Conservation (phyloP, 2,113 vertebrate genomes). For the Elephas maximus region DNA sequence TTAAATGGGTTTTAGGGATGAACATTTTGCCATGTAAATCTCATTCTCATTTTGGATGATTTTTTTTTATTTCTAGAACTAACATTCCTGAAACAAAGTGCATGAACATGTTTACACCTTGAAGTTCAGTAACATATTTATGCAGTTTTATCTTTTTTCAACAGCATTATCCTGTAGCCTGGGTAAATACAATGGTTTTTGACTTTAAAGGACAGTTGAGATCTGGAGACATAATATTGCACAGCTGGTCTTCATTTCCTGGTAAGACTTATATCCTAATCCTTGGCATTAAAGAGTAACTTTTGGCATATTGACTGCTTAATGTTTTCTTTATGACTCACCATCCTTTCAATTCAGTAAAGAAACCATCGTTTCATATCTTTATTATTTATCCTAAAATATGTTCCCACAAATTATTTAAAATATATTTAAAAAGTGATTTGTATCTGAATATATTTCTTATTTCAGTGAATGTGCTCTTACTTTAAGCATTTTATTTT, state of each 20-base stretch:
- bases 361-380: background rate
- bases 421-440: background rate
- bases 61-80: background rate
- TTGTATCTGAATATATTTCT: constrained; percentile 31
- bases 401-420: background rate
- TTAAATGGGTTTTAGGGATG: constrained; percentile 2
- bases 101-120: background rate
- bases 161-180: constrained; percentile 98
- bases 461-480: background rate
- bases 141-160: constrained; percentile 64
- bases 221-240: constrained; percentile 94
- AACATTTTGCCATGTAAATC: background rate
- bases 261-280: constrained; percentile 88
- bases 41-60: background rate
- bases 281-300: constrained; percentile 36
- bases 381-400: constrained; percentile 38
- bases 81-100: background rate
- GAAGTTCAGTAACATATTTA: background rate
- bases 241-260: constrained; percentile 99
- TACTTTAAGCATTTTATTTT: constrained; percentile 30
- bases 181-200: constrained; percentile 99
- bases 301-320: background rate
- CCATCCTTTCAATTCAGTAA: constrained; percentile 46
- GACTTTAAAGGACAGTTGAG: constrained; percentile 98
- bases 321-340: background rate